Evolutionary conservation across 2,888 invertebrate species (phyloP).

Genomic region (Noctua janthe): DNA sequence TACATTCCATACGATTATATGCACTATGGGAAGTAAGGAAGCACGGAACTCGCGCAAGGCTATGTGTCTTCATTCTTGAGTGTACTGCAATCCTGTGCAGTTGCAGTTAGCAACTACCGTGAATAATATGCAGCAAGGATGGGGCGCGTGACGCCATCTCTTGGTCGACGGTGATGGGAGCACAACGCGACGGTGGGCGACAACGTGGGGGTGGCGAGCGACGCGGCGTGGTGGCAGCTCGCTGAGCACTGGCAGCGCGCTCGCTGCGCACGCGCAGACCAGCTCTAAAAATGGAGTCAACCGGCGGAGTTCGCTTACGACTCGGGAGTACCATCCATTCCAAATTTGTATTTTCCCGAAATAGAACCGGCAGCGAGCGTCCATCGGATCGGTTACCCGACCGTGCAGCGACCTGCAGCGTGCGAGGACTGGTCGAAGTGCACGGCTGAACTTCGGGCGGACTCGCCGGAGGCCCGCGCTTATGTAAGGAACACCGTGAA

Average conservation of each 20-base stretch:
- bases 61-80: slow-evolving; percentile 80
- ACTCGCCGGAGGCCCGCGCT: slow-evolving; percentile 75
- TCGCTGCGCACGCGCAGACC: slow-evolving; percentile 89
- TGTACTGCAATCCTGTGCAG: slow-evolving; percentile 66
- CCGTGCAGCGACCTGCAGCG: slow-evolving; percentile 88
- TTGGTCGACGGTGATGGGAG: slow-evolving; percentile 71
- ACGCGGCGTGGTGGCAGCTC: slow-evolving; percentile 88
- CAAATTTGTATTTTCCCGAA: slow-evolving; percentile 96
- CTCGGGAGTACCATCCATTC: slow-evolving; percentile 91
- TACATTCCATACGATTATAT: slow-evolving; percentile 97
- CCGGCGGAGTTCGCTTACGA: slow-evolving; percentile 89
- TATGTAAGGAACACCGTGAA: slow-evolving; percentile 86
- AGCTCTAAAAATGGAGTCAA: slow-evolving; percentile 90
- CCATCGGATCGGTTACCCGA: slow-evolving; percentile 89
- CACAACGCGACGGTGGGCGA: slow-evolving; percentile 70
- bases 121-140: slow-evolving; percentile 49
- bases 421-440: slow-evolving; percentile 79
- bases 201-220: slow-evolving; percentile 83
- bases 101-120: slow-evolving; percentile 66
- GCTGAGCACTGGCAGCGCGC: slow-evolving; percentile 86
- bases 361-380: slow-evolving; percentile 91
- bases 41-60: slow-evolving; percentile 96
- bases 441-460: slow-evolving; percentile 73
- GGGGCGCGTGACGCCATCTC: slow-evolving; percentile 76
- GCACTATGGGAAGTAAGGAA: slow-evolving; percentile 99